Conservation (phyloP, 2,113 vertebrate species). For the Pagrus major region DNA sequence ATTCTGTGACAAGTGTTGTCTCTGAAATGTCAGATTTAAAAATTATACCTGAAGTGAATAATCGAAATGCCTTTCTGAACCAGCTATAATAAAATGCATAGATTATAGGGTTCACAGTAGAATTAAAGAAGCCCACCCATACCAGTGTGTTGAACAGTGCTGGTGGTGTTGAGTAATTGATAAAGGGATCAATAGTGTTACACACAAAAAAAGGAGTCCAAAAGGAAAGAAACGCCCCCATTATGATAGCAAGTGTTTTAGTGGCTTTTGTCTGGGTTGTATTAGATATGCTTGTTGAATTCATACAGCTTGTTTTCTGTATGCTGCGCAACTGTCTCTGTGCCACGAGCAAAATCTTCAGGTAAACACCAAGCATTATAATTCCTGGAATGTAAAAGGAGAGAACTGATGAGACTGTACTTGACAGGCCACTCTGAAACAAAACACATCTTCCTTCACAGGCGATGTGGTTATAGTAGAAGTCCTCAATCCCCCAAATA, state of each 20-base stretch:
- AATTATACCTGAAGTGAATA: slow-evolving; percentile 1
- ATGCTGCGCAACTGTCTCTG: slow-evolving; percentile 18
- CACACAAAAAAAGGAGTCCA: slow-evolving; percentile 47
- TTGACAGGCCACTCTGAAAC: slow-evolving; percentile 28
- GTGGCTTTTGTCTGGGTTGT: slow-evolving; percentile 28
- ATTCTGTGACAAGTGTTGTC: slow-evolving; percentile 11
- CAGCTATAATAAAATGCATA: slow-evolving; percentile 46
- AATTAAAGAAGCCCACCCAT: slow-evolving; percentile 38
- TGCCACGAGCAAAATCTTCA: slow-evolving; percentile 41
- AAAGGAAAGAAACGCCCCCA: slow-evolving; percentile 40
- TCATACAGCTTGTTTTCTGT: not conserved
- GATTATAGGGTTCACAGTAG: slow-evolving; percentile 37
- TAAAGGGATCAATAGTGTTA: slow-evolving; percentile 26
- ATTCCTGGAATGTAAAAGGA: slow-evolving; percentile 44
- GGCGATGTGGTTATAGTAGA: slow-evolving; percentile 7
- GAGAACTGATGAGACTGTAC: slow-evolving; percentile 26
- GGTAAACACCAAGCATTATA: slow-evolving; percentile 36
- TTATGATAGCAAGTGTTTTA: slow-evolving; percentile 39
- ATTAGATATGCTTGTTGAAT: not conserved
- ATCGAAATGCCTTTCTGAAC: slow-evolving; percentile 28
- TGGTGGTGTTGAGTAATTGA: slow-evolving; percentile 24
- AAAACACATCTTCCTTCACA: slow-evolving; percentile 43
- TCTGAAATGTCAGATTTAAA: slow-evolving; percentile 35
- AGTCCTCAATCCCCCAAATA: slow-evolving; percentile 31
- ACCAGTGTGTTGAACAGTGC: slow-evolving; percentile 12